These are phyloP conservation scores for Huso huso DNA, from an alignment of 2,797 vertebrate species.

Conservation along the genomic window DNA sequence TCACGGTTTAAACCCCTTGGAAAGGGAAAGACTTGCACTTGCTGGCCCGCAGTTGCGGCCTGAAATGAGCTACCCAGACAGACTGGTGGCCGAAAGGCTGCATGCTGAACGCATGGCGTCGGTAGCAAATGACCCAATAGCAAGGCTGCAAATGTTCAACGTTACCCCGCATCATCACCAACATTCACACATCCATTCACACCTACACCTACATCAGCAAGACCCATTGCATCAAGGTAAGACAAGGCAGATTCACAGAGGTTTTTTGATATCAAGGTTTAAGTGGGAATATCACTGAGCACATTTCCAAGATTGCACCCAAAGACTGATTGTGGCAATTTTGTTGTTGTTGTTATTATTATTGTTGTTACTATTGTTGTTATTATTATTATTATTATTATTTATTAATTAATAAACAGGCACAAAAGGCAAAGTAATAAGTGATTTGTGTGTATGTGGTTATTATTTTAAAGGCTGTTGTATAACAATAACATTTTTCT, in stretches of 20 bases:
- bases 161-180: slow-evolving; percentile 97
- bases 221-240: slow-evolving; percentile 93
- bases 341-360: no score
- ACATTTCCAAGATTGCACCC: no score
- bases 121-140: slow-evolving; percentile 78
- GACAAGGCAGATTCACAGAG: neutral
- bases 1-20: slow-evolving; percentile 79
- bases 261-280: no score
- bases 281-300: no score
- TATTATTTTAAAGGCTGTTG: no score
- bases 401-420: no score
- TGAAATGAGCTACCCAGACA: slow-evolving; percentile 90
- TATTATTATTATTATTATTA: no score
- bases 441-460: no score
- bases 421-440: no score
- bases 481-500: no score
- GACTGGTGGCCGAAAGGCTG: slow-evolving; percentile 88
- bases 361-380: no score
- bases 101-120: slow-evolving; percentile 95
- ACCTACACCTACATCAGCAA: slow-evolving; percentile 97
- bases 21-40: slow-evolving; percentile 82
- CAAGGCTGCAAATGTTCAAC: slow-evolving; percentile 95
- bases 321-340: no score
- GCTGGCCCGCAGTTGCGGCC: slow-evolving; percentile 81
- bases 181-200: slow-evolving; percentile 97